Conservation (phyloP, 2,888 invertebrate species). For the Drosophila nr. perissopoda region DNA sequence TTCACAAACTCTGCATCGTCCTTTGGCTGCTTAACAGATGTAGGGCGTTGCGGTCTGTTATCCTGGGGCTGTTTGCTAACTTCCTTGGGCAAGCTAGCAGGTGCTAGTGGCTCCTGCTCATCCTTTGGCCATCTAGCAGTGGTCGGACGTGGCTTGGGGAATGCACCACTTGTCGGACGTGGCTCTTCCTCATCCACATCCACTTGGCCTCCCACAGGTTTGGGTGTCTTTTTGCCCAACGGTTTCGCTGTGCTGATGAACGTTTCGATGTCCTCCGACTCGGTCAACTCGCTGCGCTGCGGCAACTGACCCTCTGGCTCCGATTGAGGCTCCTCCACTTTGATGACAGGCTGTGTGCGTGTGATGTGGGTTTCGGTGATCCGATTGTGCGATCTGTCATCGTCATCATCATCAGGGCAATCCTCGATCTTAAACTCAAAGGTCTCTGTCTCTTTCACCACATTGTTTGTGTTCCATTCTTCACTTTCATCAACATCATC, state of each 20-base stretch:
- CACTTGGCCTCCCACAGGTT: not conserved
- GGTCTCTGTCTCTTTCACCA: slow-evolving; percentile 49
- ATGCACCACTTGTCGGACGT: not conserved
- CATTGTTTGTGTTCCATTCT: slow-evolving; percentile 19
- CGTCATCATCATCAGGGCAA: slow-evolving; percentile 81
- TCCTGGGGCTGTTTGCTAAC: not conserved
- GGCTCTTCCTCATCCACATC: slow-evolving; percentile 5
- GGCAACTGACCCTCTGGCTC: slow-evolving; percentile 35
- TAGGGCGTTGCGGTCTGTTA: not conserved
- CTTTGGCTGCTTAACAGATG: not conserved
- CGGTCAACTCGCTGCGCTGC: slow-evolving; percentile 41
- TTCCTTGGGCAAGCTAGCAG: not conserved
- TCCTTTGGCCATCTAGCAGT: slow-evolving; percentile 5
- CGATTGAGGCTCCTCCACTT: slow-evolving; percentile 54
- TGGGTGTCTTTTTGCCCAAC: not conserved
- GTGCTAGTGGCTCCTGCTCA: slow-evolving; percentile 1
- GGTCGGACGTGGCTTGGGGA: not conserved
- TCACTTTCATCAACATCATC: slow-evolving; percentile 41
- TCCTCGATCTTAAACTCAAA: slow-evolving; percentile 82
- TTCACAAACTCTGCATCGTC: slow-evolving; percentile 2
- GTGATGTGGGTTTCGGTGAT: slow-evolving; percentile 54
- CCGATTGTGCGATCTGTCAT: slow-evolving; percentile 51
- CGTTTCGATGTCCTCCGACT: slow-evolving; percentile 34
- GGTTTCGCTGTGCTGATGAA: slow-evolving; percentile 9
- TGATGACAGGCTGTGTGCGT: slow-evolving; percentile 61